phyloP scores from a whole-genome alignment of 37 sponge, comb jelly and placozoan species.

The Tethya wilhelma region DNA sequence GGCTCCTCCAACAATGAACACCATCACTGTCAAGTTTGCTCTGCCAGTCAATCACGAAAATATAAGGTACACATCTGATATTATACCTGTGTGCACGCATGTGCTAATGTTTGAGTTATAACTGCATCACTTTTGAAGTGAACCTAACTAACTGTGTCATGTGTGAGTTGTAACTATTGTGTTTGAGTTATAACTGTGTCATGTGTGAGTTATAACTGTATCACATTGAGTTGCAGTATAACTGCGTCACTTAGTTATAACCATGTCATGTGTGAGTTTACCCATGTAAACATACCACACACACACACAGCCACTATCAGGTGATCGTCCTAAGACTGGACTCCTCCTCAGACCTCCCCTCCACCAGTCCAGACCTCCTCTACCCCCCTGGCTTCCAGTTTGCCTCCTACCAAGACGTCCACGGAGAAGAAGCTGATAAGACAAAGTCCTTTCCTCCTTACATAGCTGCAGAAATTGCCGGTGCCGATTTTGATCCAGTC shows the following conservation, averaged over 20 bases:
- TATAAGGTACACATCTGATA: no score
- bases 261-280: neutral
- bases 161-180: no score
- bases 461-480: conserved; percentile 34
- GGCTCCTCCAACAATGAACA: neutral
- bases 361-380: conserved; percentile 1
- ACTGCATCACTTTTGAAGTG: no score
- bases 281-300: neutral
- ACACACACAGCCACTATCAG: neutral
- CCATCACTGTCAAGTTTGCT: conserved; percentile 16
- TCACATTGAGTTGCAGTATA: no score
- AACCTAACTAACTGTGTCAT: no score
- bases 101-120: no score
- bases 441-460: neutral
- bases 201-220: no score
- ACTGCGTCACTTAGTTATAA: neutral
- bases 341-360: neutral
- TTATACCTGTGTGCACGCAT: no score
- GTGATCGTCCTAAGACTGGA: neutral
- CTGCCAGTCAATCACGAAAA: conserved; percentile 2
- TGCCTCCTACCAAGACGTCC: neutral
- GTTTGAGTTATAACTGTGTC: no score
- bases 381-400: conserved; percentile 3
- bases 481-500: neutral
- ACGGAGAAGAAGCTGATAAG: neutral